Conservation (phyloP, 2,797 vertebrate genomes). For the Alcedo quadribrachys region DNA sequence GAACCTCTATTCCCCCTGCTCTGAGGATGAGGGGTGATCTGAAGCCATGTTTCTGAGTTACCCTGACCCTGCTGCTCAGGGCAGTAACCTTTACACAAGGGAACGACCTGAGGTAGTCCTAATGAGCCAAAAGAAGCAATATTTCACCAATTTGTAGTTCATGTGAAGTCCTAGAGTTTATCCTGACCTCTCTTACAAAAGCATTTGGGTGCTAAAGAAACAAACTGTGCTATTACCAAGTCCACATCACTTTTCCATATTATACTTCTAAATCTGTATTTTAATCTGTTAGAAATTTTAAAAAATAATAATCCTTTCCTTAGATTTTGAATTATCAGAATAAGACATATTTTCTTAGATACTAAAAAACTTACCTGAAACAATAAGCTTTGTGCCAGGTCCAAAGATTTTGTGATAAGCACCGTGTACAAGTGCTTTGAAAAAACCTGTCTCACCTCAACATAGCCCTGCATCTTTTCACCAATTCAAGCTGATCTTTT, state of each 20-base stretch:
- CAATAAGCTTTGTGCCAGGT: constrained; percentile 39
- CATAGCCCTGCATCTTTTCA: not conserved
- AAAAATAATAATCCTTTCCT: not conserved
- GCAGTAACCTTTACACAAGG: not conserved
- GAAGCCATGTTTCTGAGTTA: fast-evolving
- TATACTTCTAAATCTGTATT: not conserved
- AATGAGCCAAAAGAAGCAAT: not conserved
- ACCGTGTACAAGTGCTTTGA: not conserved
- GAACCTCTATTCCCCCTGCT: not conserved
- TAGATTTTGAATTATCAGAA: not conserved
- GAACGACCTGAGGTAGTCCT: not conserved
- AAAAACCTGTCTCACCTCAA: not conserved
- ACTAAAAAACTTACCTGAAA: constrained; percentile 33
- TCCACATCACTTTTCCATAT: not conserved
- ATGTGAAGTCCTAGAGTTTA: not conserved
- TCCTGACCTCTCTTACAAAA: not conserved
- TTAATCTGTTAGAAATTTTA: not conserved
- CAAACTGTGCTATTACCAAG: not conserved
- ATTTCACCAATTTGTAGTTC: not conserved
- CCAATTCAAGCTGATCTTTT: not conserved
- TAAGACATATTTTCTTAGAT: not conserved
- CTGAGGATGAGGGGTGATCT: not conserved
- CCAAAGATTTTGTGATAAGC: not conserved
- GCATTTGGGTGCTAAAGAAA: not conserved
- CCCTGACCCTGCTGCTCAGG: not conserved